Percentiles rank a stretch among this genome's conserved stretches.
These are phyloP conservation scores for Daboia siamensis DNA, from an alignment of 2,113 vertebrate species.

Conservation along the genomic window DNA sequence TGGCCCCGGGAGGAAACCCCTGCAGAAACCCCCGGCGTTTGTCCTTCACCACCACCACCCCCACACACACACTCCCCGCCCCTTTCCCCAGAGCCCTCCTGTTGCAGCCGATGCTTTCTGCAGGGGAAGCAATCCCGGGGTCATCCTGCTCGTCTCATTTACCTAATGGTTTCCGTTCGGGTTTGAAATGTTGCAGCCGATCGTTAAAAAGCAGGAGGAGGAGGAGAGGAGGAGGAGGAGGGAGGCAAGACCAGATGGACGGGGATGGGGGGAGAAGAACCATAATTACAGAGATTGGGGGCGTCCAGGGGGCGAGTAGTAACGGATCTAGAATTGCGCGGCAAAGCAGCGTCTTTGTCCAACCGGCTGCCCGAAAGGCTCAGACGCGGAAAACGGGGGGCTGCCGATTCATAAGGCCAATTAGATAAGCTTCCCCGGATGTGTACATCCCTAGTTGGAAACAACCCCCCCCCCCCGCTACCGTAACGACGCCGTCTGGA, in stretches of 20 bases:
- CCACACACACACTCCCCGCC: too few species aligned
- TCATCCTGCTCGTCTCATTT: not conserved
- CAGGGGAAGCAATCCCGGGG: not conserved
- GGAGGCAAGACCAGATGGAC: not conserved
- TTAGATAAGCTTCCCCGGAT: constrained; percentile 11
- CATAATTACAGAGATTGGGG: not conserved
- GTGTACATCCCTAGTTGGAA: not conserved
- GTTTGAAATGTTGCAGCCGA: not conserved
- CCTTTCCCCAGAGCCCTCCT: not conserved
- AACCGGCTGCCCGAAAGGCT: not conserved
- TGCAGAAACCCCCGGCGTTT: not conserved
- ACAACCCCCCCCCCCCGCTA: not conserved
- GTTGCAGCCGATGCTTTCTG: not conserved
- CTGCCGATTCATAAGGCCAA: constrained; percentile 39
- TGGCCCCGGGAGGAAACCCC: not conserved
- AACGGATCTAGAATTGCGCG: not conserved
- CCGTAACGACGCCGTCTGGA: not conserved
- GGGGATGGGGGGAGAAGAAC: too few species aligned
- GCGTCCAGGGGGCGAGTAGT: not conserved
- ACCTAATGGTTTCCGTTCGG: not conserved
- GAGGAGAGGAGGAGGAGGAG: not conserved
- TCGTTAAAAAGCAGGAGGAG: not conserved
- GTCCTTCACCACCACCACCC: too few species aligned
- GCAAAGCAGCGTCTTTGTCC: not conserved
- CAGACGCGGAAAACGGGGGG: not conserved